phyloP scores from a whole-genome alignment of 2,113 vertebrate species.

The Oxygymnocypris stewartii region DNA sequence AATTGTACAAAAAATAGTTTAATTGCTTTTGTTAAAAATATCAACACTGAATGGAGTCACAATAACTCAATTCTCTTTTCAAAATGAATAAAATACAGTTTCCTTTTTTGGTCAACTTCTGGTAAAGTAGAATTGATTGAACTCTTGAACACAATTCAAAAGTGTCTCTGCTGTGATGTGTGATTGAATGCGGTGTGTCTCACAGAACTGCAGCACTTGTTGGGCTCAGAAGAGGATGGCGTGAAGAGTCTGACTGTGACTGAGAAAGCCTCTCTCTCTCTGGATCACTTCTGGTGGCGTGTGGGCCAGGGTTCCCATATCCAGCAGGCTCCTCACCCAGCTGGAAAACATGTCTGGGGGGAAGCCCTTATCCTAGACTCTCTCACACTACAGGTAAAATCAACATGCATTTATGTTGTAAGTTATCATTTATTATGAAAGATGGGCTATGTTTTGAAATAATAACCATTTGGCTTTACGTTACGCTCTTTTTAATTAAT shows the following conservation, averaged over 20 bases:
- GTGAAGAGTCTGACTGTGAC: slow-evolving; percentile 81
- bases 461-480: neutral
- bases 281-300: slow-evolving; percentile 96
- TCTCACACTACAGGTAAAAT: slow-evolving; percentile 85
- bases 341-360: slow-evolving; percentile 95
- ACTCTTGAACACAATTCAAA: neutral
- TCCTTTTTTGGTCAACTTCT: neutral
- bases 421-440: neutral
- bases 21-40: neutral
- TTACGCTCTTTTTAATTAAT: neutral
- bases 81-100: neutral
- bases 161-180: slow-evolving; percentile 16
- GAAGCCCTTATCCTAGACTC: slow-evolving; percentile 91
- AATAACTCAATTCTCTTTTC: neutral
- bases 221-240: slow-evolving; percentile 78
- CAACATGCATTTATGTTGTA: no score
- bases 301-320: slow-evolving; percentile 97
- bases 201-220: slow-evolving; percentile 74
- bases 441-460: neutral
- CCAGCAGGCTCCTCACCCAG: slow-evolving; percentile 90
- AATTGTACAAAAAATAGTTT: neutral
- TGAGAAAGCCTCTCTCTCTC: slow-evolving; percentile 80
- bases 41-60: neutral
- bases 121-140: neutral
- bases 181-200: neutral